Percentiles rank a stretch among this genome's conserved stretches.
phyloP scores from a whole-genome alignment of 2,888 invertebrate species.

The Bursaphelenchus okinawaensis region DNA sequence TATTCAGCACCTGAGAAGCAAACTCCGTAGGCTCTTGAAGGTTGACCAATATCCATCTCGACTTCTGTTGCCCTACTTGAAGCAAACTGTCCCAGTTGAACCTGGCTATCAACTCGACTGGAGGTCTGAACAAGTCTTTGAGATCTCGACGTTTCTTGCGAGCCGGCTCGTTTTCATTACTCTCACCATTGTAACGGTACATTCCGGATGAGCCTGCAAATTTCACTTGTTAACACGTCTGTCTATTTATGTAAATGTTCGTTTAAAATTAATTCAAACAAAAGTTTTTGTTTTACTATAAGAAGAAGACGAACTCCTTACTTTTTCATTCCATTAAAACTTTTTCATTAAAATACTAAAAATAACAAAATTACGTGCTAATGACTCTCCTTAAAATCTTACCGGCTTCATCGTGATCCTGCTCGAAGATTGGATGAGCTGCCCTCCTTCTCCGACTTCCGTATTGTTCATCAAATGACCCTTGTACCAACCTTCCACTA shows the following conservation, averaged over 20 bases:
- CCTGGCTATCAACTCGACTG: constrained; percentile 67
- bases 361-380: neutral
- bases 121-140: constrained; percentile 69
- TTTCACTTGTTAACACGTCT: neutral
- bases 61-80: constrained; percentile 63
- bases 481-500: constrained; percentile 33
- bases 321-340: no score
- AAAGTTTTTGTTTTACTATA: no score
- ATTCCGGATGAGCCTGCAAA: neutral
- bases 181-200: neutral
- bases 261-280: neutral
- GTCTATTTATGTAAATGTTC: neutral
- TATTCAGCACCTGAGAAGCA: constrained; percentile 66
- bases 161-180: neutral
- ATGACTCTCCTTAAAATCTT: no score
- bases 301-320: no score
- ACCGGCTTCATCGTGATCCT: constrained; percentile 17
- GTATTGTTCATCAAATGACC: constrained; percentile 29
- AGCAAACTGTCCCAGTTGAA: constrained; percentile 66
- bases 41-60: constrained; percentile 70
- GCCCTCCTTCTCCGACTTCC: constrained; percentile 1
- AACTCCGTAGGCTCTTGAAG: constrained; percentile 70
- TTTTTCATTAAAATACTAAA: no score
- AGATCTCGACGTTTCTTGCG: constrained; percentile 61
- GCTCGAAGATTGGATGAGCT: constrained; percentile 27